phyloP scores from a whole-genome alignment of 2,113 vertebrate genomes.

The Arizona elegans region DNA sequence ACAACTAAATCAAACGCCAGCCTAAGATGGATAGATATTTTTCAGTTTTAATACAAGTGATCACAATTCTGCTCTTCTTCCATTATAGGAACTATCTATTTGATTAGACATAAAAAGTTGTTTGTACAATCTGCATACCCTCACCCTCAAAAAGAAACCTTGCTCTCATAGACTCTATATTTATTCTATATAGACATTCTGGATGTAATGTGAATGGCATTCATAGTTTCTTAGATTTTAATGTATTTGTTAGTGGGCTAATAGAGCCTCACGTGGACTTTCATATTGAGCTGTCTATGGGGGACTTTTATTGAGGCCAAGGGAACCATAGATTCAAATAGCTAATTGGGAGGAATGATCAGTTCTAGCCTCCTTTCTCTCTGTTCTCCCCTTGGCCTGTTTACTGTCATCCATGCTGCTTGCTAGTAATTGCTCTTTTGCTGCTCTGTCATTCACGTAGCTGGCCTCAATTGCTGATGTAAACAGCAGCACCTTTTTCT shows the following conservation, averaged over 20 bases:
- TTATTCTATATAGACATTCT: neutral
- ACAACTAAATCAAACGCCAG: constrained; percentile 9
- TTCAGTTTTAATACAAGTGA: neutral
- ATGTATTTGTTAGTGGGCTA: neutral
- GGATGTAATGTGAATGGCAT: neutral
- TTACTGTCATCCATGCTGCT: neutral
- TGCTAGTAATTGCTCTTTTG: neutral
- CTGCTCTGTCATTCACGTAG: neutral
- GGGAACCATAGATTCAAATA: neutral
- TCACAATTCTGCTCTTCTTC: neutral
- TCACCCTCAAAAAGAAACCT: neutral
- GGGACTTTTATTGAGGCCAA: neutral
- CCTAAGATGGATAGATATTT: neutral
- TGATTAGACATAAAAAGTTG: neutral
- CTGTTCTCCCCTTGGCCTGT: neutral
- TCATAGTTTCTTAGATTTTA: neutral
- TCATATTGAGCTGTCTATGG: neutral
- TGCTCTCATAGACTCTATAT: neutral
- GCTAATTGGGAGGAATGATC: neutral
- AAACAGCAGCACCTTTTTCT: neutral
- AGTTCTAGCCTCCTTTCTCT: neutral
- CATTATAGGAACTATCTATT: neutral
- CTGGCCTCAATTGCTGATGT: neutral
- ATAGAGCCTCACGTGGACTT: neutral
- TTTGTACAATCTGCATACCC: neutral